Conservation (phyloP, 30 jellyfish, hydroid and myxozoan species). For the Haliclystus octoradiatus region DNA sequence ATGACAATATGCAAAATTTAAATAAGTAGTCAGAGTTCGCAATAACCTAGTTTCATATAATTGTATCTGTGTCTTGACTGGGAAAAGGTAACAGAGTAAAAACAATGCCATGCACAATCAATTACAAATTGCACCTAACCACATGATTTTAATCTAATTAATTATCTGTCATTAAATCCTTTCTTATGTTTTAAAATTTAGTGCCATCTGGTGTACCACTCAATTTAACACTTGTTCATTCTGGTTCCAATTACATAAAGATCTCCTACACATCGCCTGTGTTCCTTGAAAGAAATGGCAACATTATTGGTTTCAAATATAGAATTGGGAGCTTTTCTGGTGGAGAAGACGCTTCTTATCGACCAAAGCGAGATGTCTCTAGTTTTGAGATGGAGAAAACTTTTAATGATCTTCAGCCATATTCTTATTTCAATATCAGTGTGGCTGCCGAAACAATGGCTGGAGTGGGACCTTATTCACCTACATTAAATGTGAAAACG, state of each 20-base stretch:
- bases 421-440: slow-evolving; percentile 7
- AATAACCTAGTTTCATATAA: too few relatives aligned
- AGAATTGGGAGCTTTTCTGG: slow-evolving; percentile 5
- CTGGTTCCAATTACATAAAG: slow-evolving; percentile 1
- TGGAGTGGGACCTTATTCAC: slow-evolving; percentile 36
- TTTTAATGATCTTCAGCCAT: slow-evolving; percentile 21
- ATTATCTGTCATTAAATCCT: too few relatives aligned
- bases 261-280: slow-evolving; percentile 33
- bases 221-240: background rate
- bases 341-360: background rate
- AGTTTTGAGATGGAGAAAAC: background rate
- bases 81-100: slow-evolving; percentile 14
- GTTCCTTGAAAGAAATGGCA: slow-evolving; percentile 17
- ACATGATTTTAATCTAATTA: background rate
- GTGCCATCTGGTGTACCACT: slow-evolving; percentile 37
- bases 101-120: slow-evolving; percentile 6
- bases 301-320: slow-evolving; percentile 3
- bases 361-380: too few relatives aligned
- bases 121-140: background rate
- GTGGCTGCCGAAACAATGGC: slow-evolving; percentile 36
- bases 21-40: too few relatives aligned
- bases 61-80: too few relatives aligned
- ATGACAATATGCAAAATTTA: too few relatives aligned
- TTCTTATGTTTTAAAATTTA: background rate
- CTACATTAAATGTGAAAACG: slow-evolving; percentile 4